Conservation (phyloP, 2,113 vertebrate genomes). For the Pachyramphus minor region DNA sequence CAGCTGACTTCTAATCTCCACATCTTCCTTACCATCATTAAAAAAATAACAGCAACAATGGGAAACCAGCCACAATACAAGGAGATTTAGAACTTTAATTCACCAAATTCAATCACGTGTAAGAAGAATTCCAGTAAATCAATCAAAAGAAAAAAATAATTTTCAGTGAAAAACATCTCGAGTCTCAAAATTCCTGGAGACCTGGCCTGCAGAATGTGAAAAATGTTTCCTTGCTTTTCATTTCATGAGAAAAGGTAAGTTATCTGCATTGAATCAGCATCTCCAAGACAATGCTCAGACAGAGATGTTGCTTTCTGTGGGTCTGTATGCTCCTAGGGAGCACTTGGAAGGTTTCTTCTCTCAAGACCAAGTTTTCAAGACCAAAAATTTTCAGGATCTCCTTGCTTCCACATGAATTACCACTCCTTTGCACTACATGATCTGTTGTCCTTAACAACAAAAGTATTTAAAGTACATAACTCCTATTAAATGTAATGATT, state of each 20-base stretch:
- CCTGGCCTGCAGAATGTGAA: neutral
- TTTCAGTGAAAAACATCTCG: neutral
- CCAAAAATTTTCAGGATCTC: neutral
- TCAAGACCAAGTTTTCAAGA: neutral
- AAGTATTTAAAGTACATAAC: neutral
- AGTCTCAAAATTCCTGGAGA: neutral
- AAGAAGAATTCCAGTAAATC: neutral
- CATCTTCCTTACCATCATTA: neutral
- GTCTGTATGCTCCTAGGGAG: neutral
- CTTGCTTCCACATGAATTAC: neutral
- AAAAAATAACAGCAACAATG: neutral
- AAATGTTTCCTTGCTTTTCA: neutral
- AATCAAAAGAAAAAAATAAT: neutral
- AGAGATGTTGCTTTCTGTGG: neutral
- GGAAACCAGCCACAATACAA: neutral
- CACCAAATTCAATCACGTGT: neutral
- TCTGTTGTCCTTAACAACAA: neutral
- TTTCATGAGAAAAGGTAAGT: neutral
- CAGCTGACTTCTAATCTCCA: neutral
- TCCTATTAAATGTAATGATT: neutral
- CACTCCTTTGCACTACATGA: neutral
- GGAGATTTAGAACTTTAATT: neutral
- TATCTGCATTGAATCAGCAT: neutral
- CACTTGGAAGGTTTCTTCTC: neutral
- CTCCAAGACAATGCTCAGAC: neutral